Evolutionary conservation across 2,888 invertebrate species (phyloP).

Genomic region (Andricus quercusramuli): DNA sequence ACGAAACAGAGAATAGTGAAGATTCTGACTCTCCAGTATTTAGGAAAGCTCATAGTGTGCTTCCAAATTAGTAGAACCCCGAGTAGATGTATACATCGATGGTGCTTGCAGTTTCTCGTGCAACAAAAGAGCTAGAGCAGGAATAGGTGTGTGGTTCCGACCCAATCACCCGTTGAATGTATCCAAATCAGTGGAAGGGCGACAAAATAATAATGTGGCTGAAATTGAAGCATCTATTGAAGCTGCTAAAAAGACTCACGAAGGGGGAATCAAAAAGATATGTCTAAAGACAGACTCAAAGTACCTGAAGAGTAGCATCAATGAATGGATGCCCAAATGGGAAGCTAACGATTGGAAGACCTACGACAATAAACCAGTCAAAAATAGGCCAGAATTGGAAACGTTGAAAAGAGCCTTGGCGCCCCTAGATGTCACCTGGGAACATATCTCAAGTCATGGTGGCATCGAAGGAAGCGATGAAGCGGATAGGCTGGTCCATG

Average conservation of each 20-base stretch:
- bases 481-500: slow-evolving; percentile 91
- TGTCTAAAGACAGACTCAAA: slow-evolving; percentile 37
- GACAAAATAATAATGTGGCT: slow-evolving; percentile 38
- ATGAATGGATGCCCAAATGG: slow-evolving; percentile 9
- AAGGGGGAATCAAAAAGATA: background rate
- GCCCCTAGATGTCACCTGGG: slow-evolving; percentile 13
- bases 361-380: background rate
- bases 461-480: slow-evolving; percentile 95
- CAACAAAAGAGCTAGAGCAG: background rate
- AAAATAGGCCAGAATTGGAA: slow-evolving; percentile 10
- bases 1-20: background rate
- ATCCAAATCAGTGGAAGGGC: background rate
- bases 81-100: background rate
- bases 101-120: background rate
- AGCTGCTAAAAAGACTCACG: slow-evolving; percentile 3
- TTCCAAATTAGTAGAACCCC: background rate
- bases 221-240: slow-evolving; percentile 34
- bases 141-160: background rate
- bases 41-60: background rate
- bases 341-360: slow-evolving; percentile 34
- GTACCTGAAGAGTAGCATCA: background rate
- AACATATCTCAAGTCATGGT: slow-evolving; percentile 89
- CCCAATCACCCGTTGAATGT: background rate
- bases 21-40: background rate
- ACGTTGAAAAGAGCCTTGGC: background rate